Evolutionary conservation across 2,797 vertebrate species (phyloP), one percentile per base, ranked within the genome.

Genomic region (Glyptemys insculpta): DNA sequence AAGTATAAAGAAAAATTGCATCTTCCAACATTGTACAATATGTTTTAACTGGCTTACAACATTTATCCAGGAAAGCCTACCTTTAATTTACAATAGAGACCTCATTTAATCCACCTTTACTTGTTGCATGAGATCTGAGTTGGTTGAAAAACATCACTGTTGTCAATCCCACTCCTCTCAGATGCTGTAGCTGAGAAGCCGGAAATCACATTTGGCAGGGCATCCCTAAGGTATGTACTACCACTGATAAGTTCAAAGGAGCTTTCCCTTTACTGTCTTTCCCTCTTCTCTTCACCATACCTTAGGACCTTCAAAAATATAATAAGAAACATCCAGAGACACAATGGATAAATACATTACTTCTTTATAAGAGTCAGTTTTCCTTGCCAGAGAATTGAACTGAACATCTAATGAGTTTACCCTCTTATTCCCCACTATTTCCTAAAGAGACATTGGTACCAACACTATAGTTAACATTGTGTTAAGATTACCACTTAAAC

Each of bases 271-370:
- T 9, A 1, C 59, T 25, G 52, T 27, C 88, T 47, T 72, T 47
- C 87, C 74, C 4, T 0, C 15, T 41, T 52, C 74, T 1, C 53
- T 62, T 41, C 50, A 18, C 19, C 72, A 53, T 34, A 31, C 56
- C 74, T 78, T 27, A 50, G 52, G 47, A 53, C 53, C 72, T 81
- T n/a, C 65, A 29, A 56, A 83, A 83, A 47, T 5, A 41, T 3
- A 62, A 14, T 7, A 57, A 37, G 62, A 79, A 85, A 47, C 3
- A 57, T 5, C 0, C 2, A n/a, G 62, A 79, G 37, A 29, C 74
- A 74, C 78, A 65, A 18, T 0, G 2, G 27, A 29, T 6, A 0
- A 1, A 23, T 62, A n/a, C 6, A 4, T 81, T 50, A 2, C 68
- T 86, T 59, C 86, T 49, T 4, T 52, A 81, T 31, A 11, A 59